These are phyloP conservation scores for Myiozetetes cayanensis DNA, from an alignment of 2,113 vertebrate species.

Conservation along the genomic window DNA sequence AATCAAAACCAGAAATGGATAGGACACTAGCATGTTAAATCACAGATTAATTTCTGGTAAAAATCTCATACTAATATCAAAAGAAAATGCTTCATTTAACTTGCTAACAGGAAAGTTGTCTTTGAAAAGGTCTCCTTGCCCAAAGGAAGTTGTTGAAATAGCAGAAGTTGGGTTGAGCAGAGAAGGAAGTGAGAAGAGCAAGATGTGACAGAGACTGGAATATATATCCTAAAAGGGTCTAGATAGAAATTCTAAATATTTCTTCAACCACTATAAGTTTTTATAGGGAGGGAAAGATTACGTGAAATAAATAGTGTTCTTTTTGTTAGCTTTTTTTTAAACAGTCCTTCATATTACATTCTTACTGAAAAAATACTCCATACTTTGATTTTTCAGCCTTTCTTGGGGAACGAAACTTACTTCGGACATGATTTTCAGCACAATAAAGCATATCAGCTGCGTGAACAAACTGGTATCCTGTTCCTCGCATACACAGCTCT, in stretches of 20 bases:
- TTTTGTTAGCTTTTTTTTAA: background rate
- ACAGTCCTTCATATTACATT: background rate
- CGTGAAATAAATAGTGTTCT: background rate
- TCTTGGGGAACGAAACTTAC: slow-evolving; percentile 70
- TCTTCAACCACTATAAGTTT: background rate
- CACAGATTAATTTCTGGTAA: background rate
- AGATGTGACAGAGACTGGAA: background rate
- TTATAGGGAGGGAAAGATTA: background rate
- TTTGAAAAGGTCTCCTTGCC: background rate
- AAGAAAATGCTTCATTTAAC: background rate
- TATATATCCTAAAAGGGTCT: background rate
- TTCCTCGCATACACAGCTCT: slow-evolving; percentile 80
- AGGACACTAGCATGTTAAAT: background rate
- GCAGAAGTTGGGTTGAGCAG: background rate
- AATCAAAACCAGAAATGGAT: background rate
- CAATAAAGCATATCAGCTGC: slow-evolving; percentile 89
- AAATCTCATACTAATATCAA: background rate
- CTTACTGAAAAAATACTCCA: background rate
- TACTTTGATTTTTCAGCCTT: background rate
- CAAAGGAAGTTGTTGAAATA: slow-evolving; percentile 11
- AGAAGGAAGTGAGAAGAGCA: slow-evolving; percentile 9
- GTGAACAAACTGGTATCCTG: slow-evolving; percentile 87
- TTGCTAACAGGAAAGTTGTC: background rate
- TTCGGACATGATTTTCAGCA: slow-evolving; percentile 84
- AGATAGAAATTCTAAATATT: background rate